Percentiles rank a stretch among this genome's conserved stretches.
Evolutionary conservation across 2,888 invertebrate genomes (phyloP).

Genomic region (Stenurella melanura): DNA sequence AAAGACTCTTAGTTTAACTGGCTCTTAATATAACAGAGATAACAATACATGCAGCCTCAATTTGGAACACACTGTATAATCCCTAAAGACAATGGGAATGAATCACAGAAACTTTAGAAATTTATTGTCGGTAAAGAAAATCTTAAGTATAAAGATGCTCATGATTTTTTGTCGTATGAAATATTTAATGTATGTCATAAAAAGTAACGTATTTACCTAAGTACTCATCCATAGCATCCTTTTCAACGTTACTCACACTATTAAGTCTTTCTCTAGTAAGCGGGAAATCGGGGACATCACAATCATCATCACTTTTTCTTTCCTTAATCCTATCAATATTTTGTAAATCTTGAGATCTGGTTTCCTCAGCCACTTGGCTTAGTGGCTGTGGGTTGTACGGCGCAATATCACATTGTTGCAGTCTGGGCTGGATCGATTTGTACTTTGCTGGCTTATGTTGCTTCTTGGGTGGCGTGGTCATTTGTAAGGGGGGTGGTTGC

Average conservation of each 20-base stretch:
- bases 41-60: too few species aligned
- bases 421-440: conserved; percentile 75
- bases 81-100: too few species aligned
- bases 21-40: too few species aligned
- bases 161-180: not conserved
- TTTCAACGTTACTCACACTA: conserved; percentile 86
- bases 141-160: not conserved
- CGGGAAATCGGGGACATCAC: conserved; percentile 64
- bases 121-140: too few species aligned
- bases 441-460: conserved; percentile 70
- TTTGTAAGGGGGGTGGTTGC: conserved; percentile 50
- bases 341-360: conserved; percentile 69
- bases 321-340: conserved; percentile 65
- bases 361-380: conserved; percentile 61
- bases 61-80: too few species aligned
- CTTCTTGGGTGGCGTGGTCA: conserved; percentile 42
- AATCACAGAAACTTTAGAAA: too few species aligned
- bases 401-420: conserved; percentile 70
- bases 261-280: conserved; percentile 80
- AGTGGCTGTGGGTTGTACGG: conserved; percentile 69
- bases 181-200: not conserved
- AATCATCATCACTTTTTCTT: conserved; percentile 59
- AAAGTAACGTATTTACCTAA: conserved; percentile 74
- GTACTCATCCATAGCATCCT: conserved; percentile 88
- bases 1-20: too few species aligned